These are phyloP conservation scores for Actinernus sp. DNA, from an alignment of 92 coral and sea anemone species.

Conservation along the genomic window DNA sequence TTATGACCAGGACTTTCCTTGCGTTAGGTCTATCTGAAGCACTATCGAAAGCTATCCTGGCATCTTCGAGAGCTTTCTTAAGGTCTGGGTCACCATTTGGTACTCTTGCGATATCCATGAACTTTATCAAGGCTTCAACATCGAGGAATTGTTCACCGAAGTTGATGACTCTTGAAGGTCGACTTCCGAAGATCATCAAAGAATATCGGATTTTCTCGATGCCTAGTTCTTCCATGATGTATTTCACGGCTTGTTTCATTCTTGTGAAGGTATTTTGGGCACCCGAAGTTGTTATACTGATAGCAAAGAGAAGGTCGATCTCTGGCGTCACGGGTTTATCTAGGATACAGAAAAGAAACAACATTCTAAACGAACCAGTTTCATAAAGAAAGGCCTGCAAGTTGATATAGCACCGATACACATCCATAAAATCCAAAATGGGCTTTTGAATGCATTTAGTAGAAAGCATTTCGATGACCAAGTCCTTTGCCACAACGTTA, in stretches of 20 bases:
- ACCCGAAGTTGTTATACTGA: constrained; percentile 50
- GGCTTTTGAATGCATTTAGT: too few relatives aligned
- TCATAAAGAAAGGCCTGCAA: too few relatives aligned
- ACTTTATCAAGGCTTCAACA: constrained; percentile 45
- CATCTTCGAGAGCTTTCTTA: constrained; percentile 64
- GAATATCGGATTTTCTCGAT: constrained; percentile 35
- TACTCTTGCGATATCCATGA: constrained; percentile 34
- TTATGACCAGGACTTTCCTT: constrained; percentile 67
- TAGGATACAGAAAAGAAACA: too few relatives aligned
- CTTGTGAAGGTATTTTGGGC: constrained; percentile 56
- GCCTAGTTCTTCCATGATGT: constrained; percentile 42
- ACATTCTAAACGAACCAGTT: too few relatives aligned
- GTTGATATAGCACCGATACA: too few relatives aligned
- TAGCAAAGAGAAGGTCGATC: constrained; percentile 63
- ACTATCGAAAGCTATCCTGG: constrained; percentile 58
- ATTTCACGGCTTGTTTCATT: constrained; percentile 50
- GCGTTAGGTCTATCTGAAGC: constrained; percentile 80
- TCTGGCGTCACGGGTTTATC: constrained; percentile 47
- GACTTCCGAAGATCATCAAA: constrained; percentile 55
- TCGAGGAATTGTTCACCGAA: constrained; percentile 25
- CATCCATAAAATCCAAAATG: too few relatives aligned
- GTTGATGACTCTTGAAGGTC: constrained; percentile 34
- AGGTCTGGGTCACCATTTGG: constrained; percentile 66
- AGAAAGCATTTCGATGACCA: too few relatives aligned
- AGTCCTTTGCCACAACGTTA: too few relatives aligned